Base-by-base conservation (phyloP, 2,113 vertebrate genomes). In the Oncorhynchus masou region DNA sequence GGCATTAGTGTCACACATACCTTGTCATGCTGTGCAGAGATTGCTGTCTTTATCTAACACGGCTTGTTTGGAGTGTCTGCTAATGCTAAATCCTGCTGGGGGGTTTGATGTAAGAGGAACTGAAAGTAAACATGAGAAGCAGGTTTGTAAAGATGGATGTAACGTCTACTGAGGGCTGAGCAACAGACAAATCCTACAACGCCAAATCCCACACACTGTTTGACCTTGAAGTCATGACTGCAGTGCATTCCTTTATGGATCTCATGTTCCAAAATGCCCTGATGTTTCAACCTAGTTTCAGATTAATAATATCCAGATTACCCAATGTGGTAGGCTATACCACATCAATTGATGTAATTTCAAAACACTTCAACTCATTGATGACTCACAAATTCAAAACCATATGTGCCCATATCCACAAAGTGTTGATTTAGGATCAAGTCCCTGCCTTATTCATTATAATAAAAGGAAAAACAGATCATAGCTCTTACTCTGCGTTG, bases 1-100 rank as follows among this genome's bases (percentile, higher is more conserved):
- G 81, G 73, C 84, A 85, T 84, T 84, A 80, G 73, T 86, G 87
- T 84, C 83, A 79, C 75, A 86, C 74, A 64, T 67, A 75, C 81
- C 85, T 81, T 88, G 74, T 88, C 86, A 81, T 75, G 79, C 31
- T 78, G 70, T 24, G 69, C 77, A 73, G 78, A 82, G 75, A 84
- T 81, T 48, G 80, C 78, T 71, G 77, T 75, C 74, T 81, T 72
- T 74, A n/a, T 76, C 65, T 73, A 70, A 34, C 70, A 74, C 66
- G 49, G 75, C 59, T 49, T 22, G 19, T 70, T 77, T 79, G 67
- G 73, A 77, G 77, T 60, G 70, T 71, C 7, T 39, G 74, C 75
- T 80, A 64, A 79, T 78, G n/a, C 64, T 49, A 75, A 82, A 76
- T 6, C 59, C 6, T 74, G 76, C 71, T 62, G 64, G 22, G 73